These are phyloP conservation scores for Carapus acus DNA, from an alignment of 2,797 vertebrate species.

Conservation along the genomic window DNA sequence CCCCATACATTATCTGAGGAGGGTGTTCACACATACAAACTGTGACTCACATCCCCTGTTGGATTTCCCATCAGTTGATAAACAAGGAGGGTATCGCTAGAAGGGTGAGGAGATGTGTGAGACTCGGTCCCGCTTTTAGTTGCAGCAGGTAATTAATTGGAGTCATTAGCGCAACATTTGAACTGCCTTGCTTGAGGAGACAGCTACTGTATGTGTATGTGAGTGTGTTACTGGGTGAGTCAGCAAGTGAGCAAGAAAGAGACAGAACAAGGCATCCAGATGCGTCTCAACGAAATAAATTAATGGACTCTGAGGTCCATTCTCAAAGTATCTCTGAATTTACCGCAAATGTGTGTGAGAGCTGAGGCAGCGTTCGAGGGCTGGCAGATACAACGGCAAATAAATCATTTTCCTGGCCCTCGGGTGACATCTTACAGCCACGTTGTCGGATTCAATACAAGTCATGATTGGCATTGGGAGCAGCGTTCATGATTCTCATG, in stretches of 20 bases:
- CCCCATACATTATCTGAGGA: neutral
- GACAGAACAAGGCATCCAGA: neutral
- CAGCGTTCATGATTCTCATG: conserved; percentile 24
- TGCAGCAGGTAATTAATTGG: conserved; percentile 57
- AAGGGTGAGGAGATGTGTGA: conserved; percentile 39
- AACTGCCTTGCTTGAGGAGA: conserved; percentile 53
- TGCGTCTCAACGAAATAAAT: neutral
- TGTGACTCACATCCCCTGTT: conserved; percentile 28
- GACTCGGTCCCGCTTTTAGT: conserved; percentile 44
- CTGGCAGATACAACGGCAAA: conserved; percentile 39
- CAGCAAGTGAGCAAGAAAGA: neutral
- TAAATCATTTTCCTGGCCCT: conserved; percentile 47
- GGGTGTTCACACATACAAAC: neutral
- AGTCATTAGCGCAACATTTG: conserved; percentile 48
- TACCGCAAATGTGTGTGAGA: conserved; percentile 2
- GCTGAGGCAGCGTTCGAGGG: conserved; percentile 6
- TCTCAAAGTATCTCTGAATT: conserved; percentile 2
- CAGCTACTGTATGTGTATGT: neutral
- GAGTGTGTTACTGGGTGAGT: conserved; percentile 5
- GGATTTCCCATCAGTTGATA: conserved; percentile 30
- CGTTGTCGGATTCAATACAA: conserved; percentile 35
- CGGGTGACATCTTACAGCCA: conserved; percentile 44
- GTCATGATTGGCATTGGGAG: conserved; percentile 44
- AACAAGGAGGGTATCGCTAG: conserved; percentile 13
- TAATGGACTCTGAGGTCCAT: conserved; percentile 21